Evolutionary conservation across 2,888 invertebrate genomes (phyloP), one percentile per base, ranked within the genome.

Genomic region (Stenotaenia linearis): DNA sequence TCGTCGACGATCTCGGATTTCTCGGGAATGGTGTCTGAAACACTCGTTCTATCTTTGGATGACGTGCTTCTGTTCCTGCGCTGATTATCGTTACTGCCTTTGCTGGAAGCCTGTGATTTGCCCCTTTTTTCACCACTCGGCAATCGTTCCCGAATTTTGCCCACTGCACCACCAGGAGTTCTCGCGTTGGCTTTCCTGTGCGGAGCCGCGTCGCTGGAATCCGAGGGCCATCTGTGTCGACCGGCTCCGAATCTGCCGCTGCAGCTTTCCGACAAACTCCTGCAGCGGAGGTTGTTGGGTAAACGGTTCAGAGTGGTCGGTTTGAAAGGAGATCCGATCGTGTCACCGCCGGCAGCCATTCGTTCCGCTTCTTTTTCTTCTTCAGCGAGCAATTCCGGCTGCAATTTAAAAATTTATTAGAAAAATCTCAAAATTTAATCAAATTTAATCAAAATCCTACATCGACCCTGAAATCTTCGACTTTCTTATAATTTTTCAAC

Each of bases 401-500:
- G 10, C 5, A 37, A 28, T 21, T 18, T 15, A 7, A 61, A 28
- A 61, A 9, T 12, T 37, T 15, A 6, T 37, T n/a, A 61, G 10
- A 23, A 61, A 61, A 4, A 7, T n/a, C 10, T 61, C n/a, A 61
- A 61, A 25, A 61, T 5, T 61, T 10, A 56, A 7, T 32, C 4
- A 32, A 32, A 32, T 32, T n/a, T n/a, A n/a, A n/a, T n/a, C n/a
- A n/a, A n/a, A n/a, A 15, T 77, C 81, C 74, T 30, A 82, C 82
- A 79, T 80, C 78, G 78, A 84, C 83, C 81, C 85, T 84, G 86
- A 96, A 96, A 87, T 96, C 96, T 87, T 96, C 95, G 83, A 96
- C 92, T 82, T 90, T 94, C 84, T 94, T 92, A 87, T 94, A 96
- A 85, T 92, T 92, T 80, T 90, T 89, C 80, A 96, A 88, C 85